phyloP scores from a whole-genome alignment of 2,113 vertebrate species.

The Anser cygnoides region DNA sequence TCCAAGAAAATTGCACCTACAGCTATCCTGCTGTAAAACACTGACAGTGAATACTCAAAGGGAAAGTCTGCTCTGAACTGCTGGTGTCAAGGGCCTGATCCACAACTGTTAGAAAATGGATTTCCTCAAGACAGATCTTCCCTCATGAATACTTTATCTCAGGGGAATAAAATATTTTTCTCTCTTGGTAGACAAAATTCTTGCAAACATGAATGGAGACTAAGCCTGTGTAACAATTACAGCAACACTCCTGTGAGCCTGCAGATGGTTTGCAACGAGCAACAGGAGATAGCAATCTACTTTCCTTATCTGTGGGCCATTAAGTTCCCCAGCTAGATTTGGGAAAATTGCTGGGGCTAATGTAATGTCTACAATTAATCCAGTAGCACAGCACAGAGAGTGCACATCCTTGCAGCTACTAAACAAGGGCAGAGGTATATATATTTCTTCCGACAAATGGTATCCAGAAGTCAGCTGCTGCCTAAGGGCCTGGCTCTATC shows the following conservation, averaged over 20 bases:
- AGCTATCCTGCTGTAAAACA: not conserved
- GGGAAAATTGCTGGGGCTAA: not conserved
- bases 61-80: not conserved
- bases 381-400: not conserved
- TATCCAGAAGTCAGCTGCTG: not conserved
- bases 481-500: not conserved
- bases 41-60: not conserved
- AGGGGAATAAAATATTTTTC: not conserved
- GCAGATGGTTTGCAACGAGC: not conserved
- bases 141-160: not conserved
- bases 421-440: not conserved
- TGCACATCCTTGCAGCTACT: not conserved
- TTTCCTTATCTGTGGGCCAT: not conserved
- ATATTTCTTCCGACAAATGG: not conserved
- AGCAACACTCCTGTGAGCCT: not conserved
- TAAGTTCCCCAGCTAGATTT: not conserved
- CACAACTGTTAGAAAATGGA: not conserved
- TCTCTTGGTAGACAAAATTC: not conserved
- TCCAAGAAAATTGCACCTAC: not conserved
- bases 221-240: not conserved
- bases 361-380: not conserved
- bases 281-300: not conserved
- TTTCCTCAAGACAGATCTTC: not conserved
- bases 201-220: not conserved
- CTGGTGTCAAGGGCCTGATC: not conserved